phyloP scores from a whole-genome alignment of 2,797 vertebrate species.

The Chaunax sp. region DNA sequence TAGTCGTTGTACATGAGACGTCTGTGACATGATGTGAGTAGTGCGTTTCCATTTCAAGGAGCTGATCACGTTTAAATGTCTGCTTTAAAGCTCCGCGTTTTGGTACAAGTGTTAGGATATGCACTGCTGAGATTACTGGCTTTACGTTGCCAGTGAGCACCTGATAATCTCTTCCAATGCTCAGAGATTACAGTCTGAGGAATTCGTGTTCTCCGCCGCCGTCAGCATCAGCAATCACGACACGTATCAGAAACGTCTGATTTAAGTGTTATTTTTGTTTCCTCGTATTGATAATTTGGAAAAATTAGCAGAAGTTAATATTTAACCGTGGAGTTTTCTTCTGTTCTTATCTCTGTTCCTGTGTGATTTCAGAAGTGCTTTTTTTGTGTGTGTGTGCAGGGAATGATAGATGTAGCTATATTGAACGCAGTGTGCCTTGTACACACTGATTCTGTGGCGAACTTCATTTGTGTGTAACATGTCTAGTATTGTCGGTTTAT shows the following conservation, averaged over 20 bases:
- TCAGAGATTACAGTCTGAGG: constrained; percentile 53
- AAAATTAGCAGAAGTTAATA: constrained; percentile 68
- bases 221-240: constrained; percentile 45
- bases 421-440: constrained; percentile 67
- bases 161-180: constrained; percentile 61
- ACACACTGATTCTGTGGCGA: constrained; percentile 69
- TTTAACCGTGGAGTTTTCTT: constrained; percentile 67
- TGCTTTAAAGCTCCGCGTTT: constrained; percentile 59
- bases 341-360: constrained; percentile 52
- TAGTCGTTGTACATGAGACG: constrained; percentile 54
- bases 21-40: constrained; percentile 58
- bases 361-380: constrained; percentile 59
- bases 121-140: constrained; percentile 63
- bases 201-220: constrained; percentile 27
- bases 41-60: constrained; percentile 56
- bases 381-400: constrained; percentile 27
- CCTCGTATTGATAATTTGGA: constrained; percentile 55
- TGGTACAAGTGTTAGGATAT: constrained; percentile 67
- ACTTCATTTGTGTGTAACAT: constrained; percentile 58
- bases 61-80: constrained; percentile 58
- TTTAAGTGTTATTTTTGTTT: constrained; percentile 71
- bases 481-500: constrained; percentile 42
- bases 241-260: constrained; percentile 38
- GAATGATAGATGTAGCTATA: constrained; percentile 62
- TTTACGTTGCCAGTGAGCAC: constrained; percentile 53